These are phyloP conservation scores for Tiphia femorata DNA, from an alignment of 2,888 invertebrate genomes.

Conservation along the genomic window DNA sequence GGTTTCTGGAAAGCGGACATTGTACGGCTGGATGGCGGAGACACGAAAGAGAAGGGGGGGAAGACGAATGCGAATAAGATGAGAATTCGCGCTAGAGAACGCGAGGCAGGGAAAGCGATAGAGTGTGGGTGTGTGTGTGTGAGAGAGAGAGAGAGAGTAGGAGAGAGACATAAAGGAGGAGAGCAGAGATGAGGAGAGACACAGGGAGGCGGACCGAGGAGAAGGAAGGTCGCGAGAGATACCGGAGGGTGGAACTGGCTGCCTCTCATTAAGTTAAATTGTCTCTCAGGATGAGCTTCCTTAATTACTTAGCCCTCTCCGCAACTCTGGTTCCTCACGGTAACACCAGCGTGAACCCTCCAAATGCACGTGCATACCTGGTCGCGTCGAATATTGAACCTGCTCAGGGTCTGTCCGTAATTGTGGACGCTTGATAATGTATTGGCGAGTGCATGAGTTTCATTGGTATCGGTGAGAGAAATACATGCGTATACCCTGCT, in stretches of 20 bases:
- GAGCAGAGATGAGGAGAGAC: slow-evolving; percentile 17
- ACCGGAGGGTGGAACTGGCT: slow-evolving; percentile 48
- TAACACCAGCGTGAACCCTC: background rate
- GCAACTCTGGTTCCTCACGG: slow-evolving; percentile 7
- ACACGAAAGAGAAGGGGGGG: slow-evolving; percentile 4
- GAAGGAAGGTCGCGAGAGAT: slow-evolving; percentile 28
- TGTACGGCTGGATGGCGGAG: slow-evolving; percentile 30
- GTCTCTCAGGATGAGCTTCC: slow-evolving; percentile 66
- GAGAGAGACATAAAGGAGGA: too few relatives aligned
- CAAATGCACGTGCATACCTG: background rate
- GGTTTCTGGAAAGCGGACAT: slow-evolving; percentile 39
- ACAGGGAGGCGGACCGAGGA: slow-evolving; percentile 17
- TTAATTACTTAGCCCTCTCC: slow-evolving; percentile 63
- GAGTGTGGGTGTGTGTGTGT: slow-evolving; percentile 23
- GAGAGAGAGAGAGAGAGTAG: too few relatives aligned
- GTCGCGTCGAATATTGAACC: background rate
- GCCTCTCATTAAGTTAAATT: slow-evolving; percentile 68
- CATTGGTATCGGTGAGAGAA: background rate
- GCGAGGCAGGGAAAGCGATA: slow-evolving; percentile 11
- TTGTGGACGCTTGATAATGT: background rate
- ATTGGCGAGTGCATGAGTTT: background rate
- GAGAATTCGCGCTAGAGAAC: too few relatives aligned
- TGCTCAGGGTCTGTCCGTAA: background rate
- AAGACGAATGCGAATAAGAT: slow-evolving; percentile 9
- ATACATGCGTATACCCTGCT: background rate